A percentile compares a stretch with the other conserved stretches of the same genome.
Evolutionary conservation across 37 sponge, comb jelly and placozoan genomes (phyloP).

Genomic region (Oscarella lobularis): DNA sequence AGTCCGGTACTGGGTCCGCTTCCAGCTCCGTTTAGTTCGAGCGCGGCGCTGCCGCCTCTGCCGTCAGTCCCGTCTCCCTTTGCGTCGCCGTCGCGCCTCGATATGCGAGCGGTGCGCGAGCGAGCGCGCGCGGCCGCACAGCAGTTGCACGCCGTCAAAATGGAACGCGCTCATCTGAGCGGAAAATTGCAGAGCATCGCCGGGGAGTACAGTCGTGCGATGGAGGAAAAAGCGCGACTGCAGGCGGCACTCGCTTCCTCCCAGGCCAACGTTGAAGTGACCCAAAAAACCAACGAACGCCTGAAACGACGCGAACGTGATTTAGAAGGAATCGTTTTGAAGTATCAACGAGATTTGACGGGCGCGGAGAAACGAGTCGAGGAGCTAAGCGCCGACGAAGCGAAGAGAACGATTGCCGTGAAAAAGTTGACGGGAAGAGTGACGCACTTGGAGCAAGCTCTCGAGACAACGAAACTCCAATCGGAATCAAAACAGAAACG

Average conservation of each 20-base stretch:
- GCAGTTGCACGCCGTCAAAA: not conserved
- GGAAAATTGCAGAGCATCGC: not conserved
- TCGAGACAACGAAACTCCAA: too few relatives aligned
- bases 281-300: not conserved
- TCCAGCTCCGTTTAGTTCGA: not conserved
- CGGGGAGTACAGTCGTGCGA: not conserved
- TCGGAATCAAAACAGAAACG: not conserved
- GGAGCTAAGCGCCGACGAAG: too few relatives aligned
- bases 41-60: not conserved
- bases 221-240: not conserved
- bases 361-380: too few relatives aligned
- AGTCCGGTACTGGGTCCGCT: not conserved
- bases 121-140: not conserved
- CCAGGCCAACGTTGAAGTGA: not conserved
- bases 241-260: not conserved
- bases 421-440: too few relatives aligned
- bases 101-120: not conserved
- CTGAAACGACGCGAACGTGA: too few relatives aligned
- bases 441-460: too few relatives aligned
- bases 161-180: not conserved
- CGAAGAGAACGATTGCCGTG: too few relatives aligned
- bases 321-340: too few relatives aligned
- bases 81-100: not conserved
- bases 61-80: too few relatives aligned
- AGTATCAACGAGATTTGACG: too few relatives aligned